Evolutionary conservation across 2,797 vertebrate species (phyloP).

Genomic region (Halcyon badia): DNA sequence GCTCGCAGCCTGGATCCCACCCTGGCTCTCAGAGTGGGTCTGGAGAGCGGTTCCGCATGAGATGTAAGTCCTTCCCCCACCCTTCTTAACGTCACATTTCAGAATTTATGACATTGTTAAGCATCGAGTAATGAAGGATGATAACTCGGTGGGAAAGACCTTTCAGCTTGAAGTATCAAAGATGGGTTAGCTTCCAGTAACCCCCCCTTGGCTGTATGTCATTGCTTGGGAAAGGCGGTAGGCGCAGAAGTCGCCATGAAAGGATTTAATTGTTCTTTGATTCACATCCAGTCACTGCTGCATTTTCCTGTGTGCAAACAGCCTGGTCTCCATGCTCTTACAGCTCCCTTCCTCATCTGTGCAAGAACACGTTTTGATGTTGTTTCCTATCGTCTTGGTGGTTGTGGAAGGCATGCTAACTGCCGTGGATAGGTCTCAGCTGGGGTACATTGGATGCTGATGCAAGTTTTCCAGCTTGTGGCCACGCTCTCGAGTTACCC

Average conservation of each 20-base stretch:
- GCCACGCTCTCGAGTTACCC: not conserved
- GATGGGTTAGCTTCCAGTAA: not conserved
- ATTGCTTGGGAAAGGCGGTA: not conserved
- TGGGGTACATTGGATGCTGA: not conserved
- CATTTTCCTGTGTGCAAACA: not conserved
- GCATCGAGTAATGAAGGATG: not conserved
- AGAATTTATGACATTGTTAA: not conserved
- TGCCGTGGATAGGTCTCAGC: not conserved
- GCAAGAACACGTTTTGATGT: not conserved
- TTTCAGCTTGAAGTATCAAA: not conserved
- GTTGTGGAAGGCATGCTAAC: not conserved
- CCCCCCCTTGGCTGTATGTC: fast-evolving
- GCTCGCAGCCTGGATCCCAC: constrained; percentile 90
- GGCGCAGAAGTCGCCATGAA: fast-evolving
- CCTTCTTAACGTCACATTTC: fast-evolving
- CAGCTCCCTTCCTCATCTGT: not conserved
- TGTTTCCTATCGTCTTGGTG: not conserved
- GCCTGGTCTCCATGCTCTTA: fast-evolving
- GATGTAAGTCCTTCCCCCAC: constrained; percentile 84
- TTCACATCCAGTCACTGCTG: not conserved
- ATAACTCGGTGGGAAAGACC: not conserved
- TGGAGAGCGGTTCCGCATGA: constrained; percentile 91
- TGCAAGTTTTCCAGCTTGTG: not conserved
- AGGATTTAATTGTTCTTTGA: not conserved
- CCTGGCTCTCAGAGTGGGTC: constrained; percentile 92